Conservation (phyloP, 2,797 vertebrate species). For the Paguma larvata region DNA sequence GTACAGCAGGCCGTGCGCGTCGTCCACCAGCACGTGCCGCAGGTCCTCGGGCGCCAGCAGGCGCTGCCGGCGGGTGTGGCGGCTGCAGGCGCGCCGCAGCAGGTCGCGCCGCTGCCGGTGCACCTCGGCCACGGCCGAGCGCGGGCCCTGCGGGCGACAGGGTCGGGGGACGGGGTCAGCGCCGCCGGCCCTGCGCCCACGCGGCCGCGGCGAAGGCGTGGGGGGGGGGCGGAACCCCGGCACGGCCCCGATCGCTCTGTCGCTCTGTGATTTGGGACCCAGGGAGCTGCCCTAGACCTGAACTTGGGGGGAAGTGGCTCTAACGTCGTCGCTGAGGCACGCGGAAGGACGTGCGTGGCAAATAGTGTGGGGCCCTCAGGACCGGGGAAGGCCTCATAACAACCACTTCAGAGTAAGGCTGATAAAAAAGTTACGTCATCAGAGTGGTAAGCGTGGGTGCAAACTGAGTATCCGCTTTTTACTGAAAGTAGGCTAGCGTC, state of each 20-base stretch:
- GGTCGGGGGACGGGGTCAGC: background rate
- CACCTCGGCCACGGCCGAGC: constrained; percentile 88
- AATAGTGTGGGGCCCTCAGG: background rate
- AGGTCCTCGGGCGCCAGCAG: constrained; percentile 94
- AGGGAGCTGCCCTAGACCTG: no score
- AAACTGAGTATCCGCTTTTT: background rate
- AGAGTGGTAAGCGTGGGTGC: rapidly evolving
- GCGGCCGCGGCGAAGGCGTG: background rate
- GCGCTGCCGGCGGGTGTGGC: constrained; percentile 92
- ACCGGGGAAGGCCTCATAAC: background rate
- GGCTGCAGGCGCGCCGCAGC: constrained; percentile 91
- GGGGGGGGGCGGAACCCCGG: background rate
- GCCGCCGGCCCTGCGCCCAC: background rate
- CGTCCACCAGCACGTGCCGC: constrained; percentile 97
- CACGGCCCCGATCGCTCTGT: no score
- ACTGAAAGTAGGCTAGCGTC: background rate
- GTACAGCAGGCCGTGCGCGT: constrained; percentile 95
- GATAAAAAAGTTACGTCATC: background rate
- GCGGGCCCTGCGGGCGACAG: constrained; percentile 83
- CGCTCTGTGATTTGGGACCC: background rate
- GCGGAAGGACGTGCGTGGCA: background rate
- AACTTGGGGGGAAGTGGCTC: background rate
- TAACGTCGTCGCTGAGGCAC: background rate
- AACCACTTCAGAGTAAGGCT: background rate
- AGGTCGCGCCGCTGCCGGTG: constrained; percentile 93